Conservation (phyloP, 2,113 vertebrate genomes). For the Prunella fulvescens region DNA sequence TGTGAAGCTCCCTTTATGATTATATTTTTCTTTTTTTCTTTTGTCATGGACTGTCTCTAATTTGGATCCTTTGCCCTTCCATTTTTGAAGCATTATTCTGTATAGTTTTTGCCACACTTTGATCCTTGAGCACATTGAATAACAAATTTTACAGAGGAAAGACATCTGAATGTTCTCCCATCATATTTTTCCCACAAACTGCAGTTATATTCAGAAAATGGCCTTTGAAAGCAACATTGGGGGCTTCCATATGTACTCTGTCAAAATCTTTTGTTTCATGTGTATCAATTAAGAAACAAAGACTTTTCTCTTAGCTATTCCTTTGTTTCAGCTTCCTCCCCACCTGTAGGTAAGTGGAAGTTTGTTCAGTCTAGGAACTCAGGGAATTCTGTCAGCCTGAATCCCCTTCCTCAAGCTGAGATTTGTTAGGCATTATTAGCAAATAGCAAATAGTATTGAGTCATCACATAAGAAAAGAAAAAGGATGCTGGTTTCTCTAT, state of each 20-base stretch:
- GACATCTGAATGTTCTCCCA: neutral
- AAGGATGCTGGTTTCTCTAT: neutral
- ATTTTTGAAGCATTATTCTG: neutral
- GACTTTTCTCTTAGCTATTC: neutral
- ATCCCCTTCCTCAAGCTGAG: neutral
- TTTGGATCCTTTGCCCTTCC: neutral
- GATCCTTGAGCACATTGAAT: neutral
- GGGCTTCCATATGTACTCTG: neutral
- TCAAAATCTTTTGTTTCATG: neutral
- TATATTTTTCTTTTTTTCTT: neutral
- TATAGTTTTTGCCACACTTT: slow-evolving; percentile 4
- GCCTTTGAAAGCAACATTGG: neutral
- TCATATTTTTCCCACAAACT: neutral
- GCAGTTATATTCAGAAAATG: neutral
- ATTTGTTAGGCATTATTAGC: neutral
- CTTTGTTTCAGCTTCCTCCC: neutral
- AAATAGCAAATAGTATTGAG: neutral
- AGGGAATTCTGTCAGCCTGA: neutral
- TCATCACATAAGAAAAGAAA: neutral
- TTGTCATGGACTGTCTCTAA: neutral
- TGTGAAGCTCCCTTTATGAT: neutral
- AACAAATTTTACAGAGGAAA: neutral
- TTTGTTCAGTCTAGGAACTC: neutral
- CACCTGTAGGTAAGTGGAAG: neutral
- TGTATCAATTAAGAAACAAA: neutral